These are phyloP conservation scores for Carlito syrichta DNA, from an alignment of 2,113 vertebrate species.

Conservation along the genomic window DNA sequence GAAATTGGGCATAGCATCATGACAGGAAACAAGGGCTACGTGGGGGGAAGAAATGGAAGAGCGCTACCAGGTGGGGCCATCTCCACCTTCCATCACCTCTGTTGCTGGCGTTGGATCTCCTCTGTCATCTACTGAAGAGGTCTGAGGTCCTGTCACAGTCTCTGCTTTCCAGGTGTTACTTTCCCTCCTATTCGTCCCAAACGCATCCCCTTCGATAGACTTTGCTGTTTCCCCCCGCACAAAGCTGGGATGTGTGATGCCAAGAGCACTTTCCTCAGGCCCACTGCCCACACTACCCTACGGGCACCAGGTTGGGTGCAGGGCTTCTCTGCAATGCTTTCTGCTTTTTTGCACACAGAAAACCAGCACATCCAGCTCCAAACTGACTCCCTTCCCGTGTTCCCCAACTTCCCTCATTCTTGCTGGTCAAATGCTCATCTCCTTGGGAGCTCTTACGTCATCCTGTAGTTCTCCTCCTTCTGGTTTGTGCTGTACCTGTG, in stretches of 20 bases:
- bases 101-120: neutral
- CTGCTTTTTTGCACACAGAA: neutral
- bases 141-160: neutral
- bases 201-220: neutral
- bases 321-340: neutral
- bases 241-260: neutral
- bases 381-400: too few relatives aligned
- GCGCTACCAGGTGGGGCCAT: neutral
- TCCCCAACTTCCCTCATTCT: neutral
- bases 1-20: neutral
- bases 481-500: neutral
- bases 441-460: neutral
- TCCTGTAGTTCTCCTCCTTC: neutral
- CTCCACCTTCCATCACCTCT: neutral
- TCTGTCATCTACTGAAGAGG: neutral
- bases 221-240: neutral
- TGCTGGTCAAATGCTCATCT: neutral
- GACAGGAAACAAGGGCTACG: neutral
- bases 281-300: neutral
- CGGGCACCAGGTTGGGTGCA: neutral
- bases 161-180: neutral
- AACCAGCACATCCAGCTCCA: neutral
- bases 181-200: neutral
- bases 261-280: neutral
- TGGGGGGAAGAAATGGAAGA: neutral